Evolutionary conservation across 2,113 vertebrate genomes (phyloP), one percentile per base, ranked within the genome.

Genomic region (Eptatretus burgeri): DNA sequence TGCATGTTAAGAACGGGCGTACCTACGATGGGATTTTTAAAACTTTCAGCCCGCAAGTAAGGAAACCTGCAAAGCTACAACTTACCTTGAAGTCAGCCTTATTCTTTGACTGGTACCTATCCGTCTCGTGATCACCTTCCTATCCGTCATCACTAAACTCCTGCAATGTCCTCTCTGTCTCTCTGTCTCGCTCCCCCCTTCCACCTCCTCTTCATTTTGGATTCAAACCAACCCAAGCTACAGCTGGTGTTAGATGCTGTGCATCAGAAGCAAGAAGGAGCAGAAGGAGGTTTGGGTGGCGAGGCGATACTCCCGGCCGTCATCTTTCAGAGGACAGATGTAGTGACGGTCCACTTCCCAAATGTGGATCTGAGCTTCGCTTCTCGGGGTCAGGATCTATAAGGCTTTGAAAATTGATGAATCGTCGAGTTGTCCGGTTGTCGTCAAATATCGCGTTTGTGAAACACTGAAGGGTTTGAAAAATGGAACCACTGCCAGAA

Each of bases 1-100:
- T 98, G 69, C 85, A 91, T 73, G 91, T 98, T 69, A 94, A 89
- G 78, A 93, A 85, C n/a, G 86, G 89, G 73, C 77, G 78, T 60
- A 71, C 89, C 71, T 98, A 88, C 78, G 91, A 95, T 79, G 91
- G 91, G 75, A 84, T 98, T 75, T 95, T 98, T 79, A 98, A 95
- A 77, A 94, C 91, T 10, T 95, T 94, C 51, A 84, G 89, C 72
- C 85, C 87, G 72, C 91, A 95, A 86, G 91, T 98, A 81, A 83
- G 73, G 52, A 66, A 41, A 41, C 27, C 27, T 7, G 7, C 27
- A 41, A 41, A 41, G 27, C 27, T 3, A 41, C 27, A 41, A 41
- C 27, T 41, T 41, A 41, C 27, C 27, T 41, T 41, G 27, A 41
- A 41, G 27, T 41, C 3, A 7, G 27, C 27, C 27, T 41, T 41